Evolutionary conservation across 1,140 invertebrate genomes (phyloP), one percentile per base, ranked within the genome.

Genomic region (Drosophila malerkotliana): DNA sequence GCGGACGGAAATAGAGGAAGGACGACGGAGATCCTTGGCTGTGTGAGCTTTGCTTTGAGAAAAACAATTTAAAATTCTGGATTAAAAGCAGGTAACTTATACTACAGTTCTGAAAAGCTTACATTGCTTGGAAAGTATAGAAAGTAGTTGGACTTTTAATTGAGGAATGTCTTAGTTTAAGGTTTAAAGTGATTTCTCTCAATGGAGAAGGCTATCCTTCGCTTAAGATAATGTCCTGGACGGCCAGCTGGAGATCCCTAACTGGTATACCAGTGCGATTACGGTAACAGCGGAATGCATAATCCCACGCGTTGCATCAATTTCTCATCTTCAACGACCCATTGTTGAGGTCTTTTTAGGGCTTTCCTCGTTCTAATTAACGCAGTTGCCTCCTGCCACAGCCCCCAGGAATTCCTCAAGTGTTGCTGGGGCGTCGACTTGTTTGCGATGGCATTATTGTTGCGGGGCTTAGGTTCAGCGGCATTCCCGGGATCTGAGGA

Each of bases 281-380:
- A 18, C 2, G 26, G 2, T 24, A 24, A 30, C 10, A 15, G 32
- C 14, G n/a, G 34, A 18, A 21, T 55, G 55, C 61, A 79, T 71
- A 60, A 81, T 73, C 68, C 77, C 74, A 74, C 44, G 53, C 59
- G 55, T 73, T 59, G 59, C 61, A 66, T 59, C 18, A 21, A 62
- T 62, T 63, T 72, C 53, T 72, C 51, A 83, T 18, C 34, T 55
- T 39, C 62, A 56, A 63, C 59, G 49, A 18, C 47, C 56, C 53
- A 57, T 73, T 67, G 15, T 56, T 45, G n/a, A 67, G 56, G 51
- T 64, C 48, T 77, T 47, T 55, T 55, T 41, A 15, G 32, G 44
- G 21, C 62, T 69, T 52, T 56, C 60, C 28, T 47, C 63, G 63
- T 55, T 63, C 55, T 74, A 85, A 74, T 84, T 81, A 81, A 56